Evolutionary conservation across 2,113 vertebrate species (phyloP), one percentile per base, ranked within the genome.

Genomic region (Strix uralensis): DNA sequence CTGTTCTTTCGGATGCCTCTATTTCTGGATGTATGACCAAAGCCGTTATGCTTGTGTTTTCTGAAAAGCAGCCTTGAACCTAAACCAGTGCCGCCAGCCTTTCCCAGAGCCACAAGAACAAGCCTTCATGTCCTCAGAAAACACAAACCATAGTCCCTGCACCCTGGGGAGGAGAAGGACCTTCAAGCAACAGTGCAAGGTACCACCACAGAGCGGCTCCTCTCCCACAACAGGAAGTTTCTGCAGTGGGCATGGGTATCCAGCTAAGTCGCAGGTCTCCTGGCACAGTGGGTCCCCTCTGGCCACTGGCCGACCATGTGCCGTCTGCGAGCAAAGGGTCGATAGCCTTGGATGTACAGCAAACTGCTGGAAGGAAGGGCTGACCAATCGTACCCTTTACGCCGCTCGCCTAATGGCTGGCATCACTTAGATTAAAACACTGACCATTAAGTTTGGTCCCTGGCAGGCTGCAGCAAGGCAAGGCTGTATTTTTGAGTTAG

Each of bases 341-440:
- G 2, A 42, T 2, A 62, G 66, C 52, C 70, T 27, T 38, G 80
- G 40, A 49, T 27, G 58, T 30, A 15, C 49, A 62, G 78, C 42
- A 73, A 77, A 57, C 17, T 0, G 1, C 61, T 36, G 73, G 22
- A 84, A 75, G 86, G 69, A 57, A 84, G 52, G 47, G 65, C 57
- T 81, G 92, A 91, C 82, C 5, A 1, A 70, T 22, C 9, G 1
- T 67, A 46, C 44, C 63, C 71, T 83, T 66, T 51, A 66, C 0
- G 1, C 38, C 0, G 0, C 34, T 17, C 0, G 2, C 67, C 47
- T 51, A 65, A 38, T 0, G 3, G 79, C 63, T 51, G 74, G 88
- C 10, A 1, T 55, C 38, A 8, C 59, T 90, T 58, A 66, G 84
- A 92, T 80, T 70, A 70, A 90, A 94, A 77, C 49, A 70, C 74